Percentiles rank a stretch among this genome's conserved stretches.
Conservation (phyloP, 2,888 invertebrate genomes). For the Periphyllus acericola region DNA sequence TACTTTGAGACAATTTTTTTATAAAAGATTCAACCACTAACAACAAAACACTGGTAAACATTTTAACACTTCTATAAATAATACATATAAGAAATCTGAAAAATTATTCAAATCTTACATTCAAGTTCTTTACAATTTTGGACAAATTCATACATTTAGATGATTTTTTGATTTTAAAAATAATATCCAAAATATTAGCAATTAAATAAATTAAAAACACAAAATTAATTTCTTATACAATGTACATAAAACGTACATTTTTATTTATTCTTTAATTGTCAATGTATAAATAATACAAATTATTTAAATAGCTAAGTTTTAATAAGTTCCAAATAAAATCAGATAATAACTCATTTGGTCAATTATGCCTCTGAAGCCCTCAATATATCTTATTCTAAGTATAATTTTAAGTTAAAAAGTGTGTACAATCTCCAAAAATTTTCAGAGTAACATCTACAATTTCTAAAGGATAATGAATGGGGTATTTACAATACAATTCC, state of each 20-base stretch:
- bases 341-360: conserved; percentile 24
- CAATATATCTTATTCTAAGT: conserved; percentile 53
- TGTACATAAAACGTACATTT: conserved; percentile 24
- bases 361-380: conserved; percentile 59
- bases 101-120: not conserved
- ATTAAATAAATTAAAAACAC: not conserved
- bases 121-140: not conserved
- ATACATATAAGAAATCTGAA: not conserved
- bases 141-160: not conserved
- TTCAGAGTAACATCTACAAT: conserved; percentile 44
- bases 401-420: conserved; percentile 46
- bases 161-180: not conserved
- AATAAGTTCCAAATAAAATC: conserved; percentile 2
- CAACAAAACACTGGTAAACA: not conserved
- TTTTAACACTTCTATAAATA: not conserved
- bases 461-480: conserved; percentile 51
- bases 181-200: not conserved
- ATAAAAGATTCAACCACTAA: not conserved
- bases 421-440: conserved; percentile 49
- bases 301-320: not conserved
- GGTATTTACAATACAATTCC: conserved; percentile 58
- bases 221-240: not conserved
- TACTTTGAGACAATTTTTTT: not conserved
- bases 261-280: not conserved
- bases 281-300: conserved; percentile 8